Evolutionary conservation across 35 echinoderm and acorn worm species (phyloP).

Genomic region (Ophioderma brevispina): DNA sequence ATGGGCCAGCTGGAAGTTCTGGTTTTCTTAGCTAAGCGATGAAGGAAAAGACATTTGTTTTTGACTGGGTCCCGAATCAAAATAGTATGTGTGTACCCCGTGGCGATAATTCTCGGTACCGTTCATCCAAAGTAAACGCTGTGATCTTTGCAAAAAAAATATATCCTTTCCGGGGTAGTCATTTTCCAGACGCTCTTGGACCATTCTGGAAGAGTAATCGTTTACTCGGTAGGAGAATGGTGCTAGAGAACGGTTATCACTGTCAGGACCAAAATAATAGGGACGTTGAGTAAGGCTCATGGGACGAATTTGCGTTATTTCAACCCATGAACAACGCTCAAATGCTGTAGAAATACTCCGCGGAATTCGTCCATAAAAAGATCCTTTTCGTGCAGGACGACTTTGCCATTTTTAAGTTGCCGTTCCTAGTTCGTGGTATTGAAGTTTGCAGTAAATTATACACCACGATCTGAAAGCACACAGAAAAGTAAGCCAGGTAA

Average conservation of each 20-base stretch:
- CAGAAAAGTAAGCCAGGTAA: no score
- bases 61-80: constrained; percentile 36
- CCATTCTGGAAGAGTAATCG: constrained; percentile 17
- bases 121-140: constrained; percentile 14
- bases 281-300: constrained; percentile 55
- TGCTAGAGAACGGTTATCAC: constrained; percentile 6
- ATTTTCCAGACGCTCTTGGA: constrained; percentile 21
- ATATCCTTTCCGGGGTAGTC: constrained; percentile 42
- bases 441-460: no score
- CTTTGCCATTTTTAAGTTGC: no score
- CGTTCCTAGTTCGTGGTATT: no score
- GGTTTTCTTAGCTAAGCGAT: constrained; percentile 14
- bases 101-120: constrained; percentile 3
- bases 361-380: constrained; percentile 65
- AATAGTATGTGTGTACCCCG: constrained; percentile 40
- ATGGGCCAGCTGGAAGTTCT: constrained; percentile 32
- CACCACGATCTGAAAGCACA: no score
- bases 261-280: constrained; percentile 34
- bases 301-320: constrained; percentile 28
- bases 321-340: constrained; percentile 51
- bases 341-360: constrained; percentile 75
- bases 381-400: constrained; percentile 47
- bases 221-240: background rate
- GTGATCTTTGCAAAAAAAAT: constrained; percentile 45
- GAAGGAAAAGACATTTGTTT: background rate